A percentile compares a stretch with the other conserved stretches of the same genome.
phyloP scores from a whole-genome alignment of 2,113 vertebrate genomes.

The Sturnira hondurensis region DNA sequence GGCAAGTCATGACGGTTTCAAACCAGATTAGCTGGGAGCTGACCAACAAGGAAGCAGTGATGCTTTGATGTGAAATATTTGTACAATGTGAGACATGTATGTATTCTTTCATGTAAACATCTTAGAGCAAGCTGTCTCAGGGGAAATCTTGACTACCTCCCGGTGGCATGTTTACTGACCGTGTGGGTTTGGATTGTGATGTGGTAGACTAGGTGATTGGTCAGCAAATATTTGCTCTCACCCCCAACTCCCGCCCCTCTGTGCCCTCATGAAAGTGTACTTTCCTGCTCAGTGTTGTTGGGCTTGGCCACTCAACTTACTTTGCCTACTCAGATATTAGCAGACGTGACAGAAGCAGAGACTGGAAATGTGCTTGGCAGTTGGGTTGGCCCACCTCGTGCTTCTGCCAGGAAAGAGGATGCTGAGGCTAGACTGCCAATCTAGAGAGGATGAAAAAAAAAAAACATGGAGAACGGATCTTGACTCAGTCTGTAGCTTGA shows the following conservation, averaged over 20 bases:
- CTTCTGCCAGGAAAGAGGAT: neutral
- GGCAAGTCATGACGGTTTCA: neutral
- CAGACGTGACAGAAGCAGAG: neutral
- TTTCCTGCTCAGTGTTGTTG: neutral
- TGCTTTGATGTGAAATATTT: constrained; percentile 46
- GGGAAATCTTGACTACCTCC: neutral
- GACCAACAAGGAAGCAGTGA: neutral
- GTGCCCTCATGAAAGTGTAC: too few species aligned
- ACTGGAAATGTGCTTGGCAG: neutral
- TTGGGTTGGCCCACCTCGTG: neutral
- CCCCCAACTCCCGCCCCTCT: neutral
- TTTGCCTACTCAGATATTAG: neutral
- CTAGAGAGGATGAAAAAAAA: neutral
- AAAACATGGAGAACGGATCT: neutral
- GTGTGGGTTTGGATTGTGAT: neutral
- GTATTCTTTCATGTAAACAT: neutral
- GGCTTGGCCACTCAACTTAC: neutral
- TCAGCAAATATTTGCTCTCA: neutral
- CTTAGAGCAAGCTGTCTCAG: neutral
- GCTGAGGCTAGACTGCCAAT: neutral
- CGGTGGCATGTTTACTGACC: constrained; percentile 15
- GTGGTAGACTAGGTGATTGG: neutral
- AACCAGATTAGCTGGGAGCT: constrained; percentile 1
- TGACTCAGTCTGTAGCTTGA: neutral
- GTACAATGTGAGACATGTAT: neutral